Evolutionary conservation across 1,140 invertebrate genomes (phyloP), one percentile per base, ranked within the genome.

Genomic region (Metopolophium dirhodum): DNA sequence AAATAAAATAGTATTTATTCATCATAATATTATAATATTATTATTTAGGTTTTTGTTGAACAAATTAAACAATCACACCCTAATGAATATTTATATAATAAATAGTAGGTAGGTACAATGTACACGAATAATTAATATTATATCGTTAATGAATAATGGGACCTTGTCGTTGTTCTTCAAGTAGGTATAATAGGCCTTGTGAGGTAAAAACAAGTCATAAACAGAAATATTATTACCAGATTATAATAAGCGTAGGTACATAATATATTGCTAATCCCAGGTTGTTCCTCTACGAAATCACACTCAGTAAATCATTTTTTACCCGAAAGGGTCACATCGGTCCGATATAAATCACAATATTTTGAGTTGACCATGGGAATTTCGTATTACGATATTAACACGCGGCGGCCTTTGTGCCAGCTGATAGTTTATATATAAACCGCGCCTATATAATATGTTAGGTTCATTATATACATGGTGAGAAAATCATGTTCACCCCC

Each of bases 251-350:
- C 23, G 3, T 82, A 51, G 49, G 49, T 54, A 22, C 51, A 54
- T 54, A 54, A 41, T 41, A 45, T 26, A 30, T n/a, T 18, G 26
- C 1, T 49, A 49, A 35, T 49, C 18, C 18, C 11, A 41, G 47
- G n/a, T 88, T 49, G 18, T 41, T 85, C 8, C 14, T 49, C 30
- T 3, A 26, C 9, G 20, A 57, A 89, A 89, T 89, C 22, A 54
- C 51, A 57, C 88, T 22, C 35, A 14, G 51, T 57, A 57, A 89
- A 89, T 57, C 22, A 89, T 89, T 89, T 54, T 89, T 57, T 35
- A 54, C 35, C 20, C 23, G 9, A 37, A 54, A 26, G 35, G n/a
- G 49, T 37, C 8, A 37, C n/a, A 87, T 47, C 35, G 20, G 49
- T 37, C 22, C 49, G n/a, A 89, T 20, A 89, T 89, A 57, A 89